These are phyloP conservation scores for Cyaniris semiargus DNA, from an alignment of 2,888 invertebrate genomes.

Conservation along the genomic window DNA sequence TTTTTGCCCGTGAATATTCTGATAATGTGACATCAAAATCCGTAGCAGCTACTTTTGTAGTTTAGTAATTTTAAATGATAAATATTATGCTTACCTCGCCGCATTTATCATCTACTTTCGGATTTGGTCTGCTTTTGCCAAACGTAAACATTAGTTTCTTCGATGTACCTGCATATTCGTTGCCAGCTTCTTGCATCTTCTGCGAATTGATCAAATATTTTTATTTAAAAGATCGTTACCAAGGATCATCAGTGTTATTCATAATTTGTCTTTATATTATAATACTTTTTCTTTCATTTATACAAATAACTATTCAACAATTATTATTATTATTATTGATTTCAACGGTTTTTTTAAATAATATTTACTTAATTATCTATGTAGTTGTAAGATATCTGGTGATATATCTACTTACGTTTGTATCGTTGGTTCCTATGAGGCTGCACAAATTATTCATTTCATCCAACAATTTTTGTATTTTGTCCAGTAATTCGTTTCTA, in stretches of 20 bases:
- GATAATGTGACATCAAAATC: not conserved
- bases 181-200: slow-evolving; percentile 58
- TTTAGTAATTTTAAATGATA: not conserved
- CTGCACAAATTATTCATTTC: slow-evolving; percentile 94
- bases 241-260: no score
- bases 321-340: no score
- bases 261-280: no score
- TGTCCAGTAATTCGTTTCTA: slow-evolving; percentile 89
- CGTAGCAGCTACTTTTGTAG: no score
- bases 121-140: slow-evolving; percentile 31
- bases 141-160: slow-evolving; percentile 60
- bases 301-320: no score
- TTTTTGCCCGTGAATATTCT: not conserved
- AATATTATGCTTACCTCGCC: slow-evolving; percentile 33
- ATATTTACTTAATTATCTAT: no score
- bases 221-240: not conserved
- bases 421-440: slow-evolving; percentile 93
- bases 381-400: no score
- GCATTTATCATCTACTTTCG: slow-evolving; percentile 52
- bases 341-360: no score
- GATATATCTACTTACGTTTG: slow-evolving; percentile 83
- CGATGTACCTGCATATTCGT: slow-evolving; percentile 54
- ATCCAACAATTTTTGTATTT: slow-evolving; percentile 90
- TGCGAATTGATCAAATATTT: slow-evolving; percentile 42
- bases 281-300: no score